These are phyloP conservation scores for Sorex araneus DNA, from an alignment of 2,113 vertebrate genomes.

Conservation along the genomic window DNA sequence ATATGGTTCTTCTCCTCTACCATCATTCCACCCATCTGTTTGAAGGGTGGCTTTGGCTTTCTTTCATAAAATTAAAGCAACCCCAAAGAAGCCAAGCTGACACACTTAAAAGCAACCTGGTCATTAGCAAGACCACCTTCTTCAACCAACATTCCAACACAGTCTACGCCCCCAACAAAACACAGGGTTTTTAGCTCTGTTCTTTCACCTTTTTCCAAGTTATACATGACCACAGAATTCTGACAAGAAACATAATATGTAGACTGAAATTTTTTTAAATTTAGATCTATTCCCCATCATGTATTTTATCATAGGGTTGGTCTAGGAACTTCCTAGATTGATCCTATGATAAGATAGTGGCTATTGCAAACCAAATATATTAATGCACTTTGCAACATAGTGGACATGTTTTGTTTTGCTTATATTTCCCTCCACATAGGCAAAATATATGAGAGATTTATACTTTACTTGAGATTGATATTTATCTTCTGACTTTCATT, in stretches of 20 bases:
- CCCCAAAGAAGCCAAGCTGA: background rate
- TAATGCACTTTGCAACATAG: background rate
- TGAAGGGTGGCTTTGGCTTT: background rate
- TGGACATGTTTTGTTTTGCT: background rate
- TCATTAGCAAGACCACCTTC: background rate
- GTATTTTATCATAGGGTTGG: slow-evolving; percentile 24
- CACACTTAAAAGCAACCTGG: background rate
- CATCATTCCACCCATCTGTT: background rate
- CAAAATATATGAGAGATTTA: background rate
- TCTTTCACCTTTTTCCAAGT: background rate
- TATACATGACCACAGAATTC: background rate
- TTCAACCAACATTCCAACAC: background rate
- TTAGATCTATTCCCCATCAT: background rate
- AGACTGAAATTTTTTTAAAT: background rate
- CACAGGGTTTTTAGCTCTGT: background rate
- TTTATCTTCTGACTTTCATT: background rate
- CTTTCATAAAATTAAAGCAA: background rate
- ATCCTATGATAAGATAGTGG: background rate
- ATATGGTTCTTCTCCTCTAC: background rate
- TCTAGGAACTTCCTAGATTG: background rate
- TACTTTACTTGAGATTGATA: background rate
- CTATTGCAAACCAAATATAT: background rate
- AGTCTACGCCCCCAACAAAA: background rate
- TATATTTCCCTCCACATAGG: background rate
- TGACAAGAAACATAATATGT: background rate